Conservation (phyloP, 1,140 invertebrate genomes). For the Meloidogyne floridensis region DNA sequence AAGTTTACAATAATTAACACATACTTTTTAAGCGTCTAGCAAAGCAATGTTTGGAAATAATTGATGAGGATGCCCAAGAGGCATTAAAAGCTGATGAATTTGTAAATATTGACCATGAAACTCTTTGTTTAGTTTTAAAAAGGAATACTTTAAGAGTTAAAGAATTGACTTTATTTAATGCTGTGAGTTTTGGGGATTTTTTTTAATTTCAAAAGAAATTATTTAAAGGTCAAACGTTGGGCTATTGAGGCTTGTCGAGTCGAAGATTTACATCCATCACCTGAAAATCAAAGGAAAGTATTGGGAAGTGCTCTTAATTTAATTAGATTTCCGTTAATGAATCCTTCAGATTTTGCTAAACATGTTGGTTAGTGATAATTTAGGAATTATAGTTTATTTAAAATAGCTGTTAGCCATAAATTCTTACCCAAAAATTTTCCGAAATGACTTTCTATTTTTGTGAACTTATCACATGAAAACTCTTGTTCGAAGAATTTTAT, state of each 20-base stretch:
- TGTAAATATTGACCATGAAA: constrained; percentile 82
- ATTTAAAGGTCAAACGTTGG: constrained; percentile 71
- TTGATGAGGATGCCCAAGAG: constrained; percentile 82
- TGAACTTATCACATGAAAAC: too few relatives aligned
- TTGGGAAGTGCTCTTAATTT: constrained; percentile 74
- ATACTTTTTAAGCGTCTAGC: constrained; percentile 70
- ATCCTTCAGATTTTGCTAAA: constrained; percentile 81
- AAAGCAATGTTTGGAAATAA: constrained; percentile 79
- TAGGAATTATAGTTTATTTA: neutral
- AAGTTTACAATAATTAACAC: too few relatives aligned
- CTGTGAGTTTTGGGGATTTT: constrained; percentile 58
- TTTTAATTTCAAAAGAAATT: neutral
- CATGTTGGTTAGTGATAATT: constrained; percentile 72
- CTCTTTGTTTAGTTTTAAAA: constrained; percentile 78
- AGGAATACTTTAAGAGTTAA: constrained; percentile 80
- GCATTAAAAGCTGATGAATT: constrained; percentile 81
- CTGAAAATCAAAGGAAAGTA: constrained; percentile 76
- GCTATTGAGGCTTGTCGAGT: constrained; percentile 78
- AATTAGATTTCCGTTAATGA: constrained; percentile 84
- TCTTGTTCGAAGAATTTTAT: neutral
- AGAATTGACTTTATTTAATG: constrained; percentile 81
- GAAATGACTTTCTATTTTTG: too few relatives aligned
- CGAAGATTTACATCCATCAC: constrained; percentile 73
- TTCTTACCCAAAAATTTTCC: too few relatives aligned
- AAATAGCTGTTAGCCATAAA: neutral